phyloP scores from a whole-genome alignment of 2,888 invertebrate genomes.

The Torymus tubicola region DNA sequence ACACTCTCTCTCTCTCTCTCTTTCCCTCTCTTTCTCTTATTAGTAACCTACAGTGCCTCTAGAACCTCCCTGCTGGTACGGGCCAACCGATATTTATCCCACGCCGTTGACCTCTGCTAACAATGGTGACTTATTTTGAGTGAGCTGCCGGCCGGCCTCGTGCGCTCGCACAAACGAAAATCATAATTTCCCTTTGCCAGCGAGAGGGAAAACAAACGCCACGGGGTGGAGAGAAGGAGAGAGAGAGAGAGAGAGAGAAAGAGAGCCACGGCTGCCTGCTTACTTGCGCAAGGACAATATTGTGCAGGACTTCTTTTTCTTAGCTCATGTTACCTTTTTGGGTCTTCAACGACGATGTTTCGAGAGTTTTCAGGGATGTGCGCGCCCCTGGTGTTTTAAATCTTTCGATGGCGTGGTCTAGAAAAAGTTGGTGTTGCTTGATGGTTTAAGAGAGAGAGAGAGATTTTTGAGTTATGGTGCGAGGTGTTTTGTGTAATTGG shows the following conservation, averaged over 20 bases:
- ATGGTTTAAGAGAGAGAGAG: too few relatives aligned
- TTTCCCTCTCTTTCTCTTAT: too few relatives aligned
- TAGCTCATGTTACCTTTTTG: too few relatives aligned
- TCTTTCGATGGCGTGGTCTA: too few relatives aligned
- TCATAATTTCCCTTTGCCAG: constrained; percentile 41
- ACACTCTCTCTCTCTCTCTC: constrained; percentile 2
- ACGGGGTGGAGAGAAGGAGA: neutral
- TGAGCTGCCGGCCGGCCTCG: constrained; percentile 37
- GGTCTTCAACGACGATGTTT: too few relatives aligned
- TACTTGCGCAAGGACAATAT: constrained; percentile 32
- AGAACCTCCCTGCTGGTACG: neutral
- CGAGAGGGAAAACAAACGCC: constrained; percentile 16
- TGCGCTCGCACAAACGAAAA: neutral
- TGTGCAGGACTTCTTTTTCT: too few relatives aligned
- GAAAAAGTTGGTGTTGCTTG: too few relatives aligned
- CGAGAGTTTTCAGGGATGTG: too few relatives aligned
- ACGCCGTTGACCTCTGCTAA: neutral
- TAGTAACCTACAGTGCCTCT: neutral
- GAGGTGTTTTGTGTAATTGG: too few relatives aligned
- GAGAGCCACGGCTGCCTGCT: neutral
- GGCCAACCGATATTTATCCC: constrained; percentile 54
- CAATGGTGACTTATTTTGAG: constrained; percentile 51
- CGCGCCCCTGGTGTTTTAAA: too few relatives aligned
- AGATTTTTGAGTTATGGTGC: too few relatives aligned
- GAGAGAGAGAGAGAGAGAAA: too few relatives aligned